These are phyloP conservation scores for Boleophthalmus pectinirostris DNA, from an alignment of 2,113 vertebrate species.

Conservation along the genomic window DNA sequence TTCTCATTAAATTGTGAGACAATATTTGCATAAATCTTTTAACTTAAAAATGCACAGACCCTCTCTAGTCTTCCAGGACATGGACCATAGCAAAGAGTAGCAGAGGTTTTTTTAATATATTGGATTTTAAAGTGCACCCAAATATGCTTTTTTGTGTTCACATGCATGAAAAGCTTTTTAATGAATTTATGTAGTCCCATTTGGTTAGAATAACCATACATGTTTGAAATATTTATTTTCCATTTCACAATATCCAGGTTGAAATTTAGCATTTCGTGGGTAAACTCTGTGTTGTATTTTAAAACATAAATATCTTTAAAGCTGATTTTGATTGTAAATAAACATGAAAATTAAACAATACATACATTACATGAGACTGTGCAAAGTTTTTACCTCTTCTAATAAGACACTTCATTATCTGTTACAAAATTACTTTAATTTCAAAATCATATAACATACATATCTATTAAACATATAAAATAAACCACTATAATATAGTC, in stretches of 20 bases:
- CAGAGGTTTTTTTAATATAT: no score
- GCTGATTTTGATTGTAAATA: conserved; percentile 77
- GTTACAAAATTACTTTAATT: conserved; percentile 82
- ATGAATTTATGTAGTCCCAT: neutral
- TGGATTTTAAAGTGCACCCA: neutral
- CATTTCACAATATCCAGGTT: conserved; percentile 69
- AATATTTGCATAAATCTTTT: no score
- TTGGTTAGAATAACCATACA: conserved; percentile 45
- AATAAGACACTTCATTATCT: conserved; percentile 82
- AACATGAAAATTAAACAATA: conserved; percentile 51
- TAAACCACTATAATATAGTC: conserved; percentile 73
- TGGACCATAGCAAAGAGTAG: neutral
- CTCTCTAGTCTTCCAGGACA: neutral
- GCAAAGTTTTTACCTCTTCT: conserved; percentile 66
- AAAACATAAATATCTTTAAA: conserved; percentile 76
- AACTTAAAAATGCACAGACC: no score
- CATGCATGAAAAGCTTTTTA: neutral
- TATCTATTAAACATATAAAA: conserved; percentile 79
- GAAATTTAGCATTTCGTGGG: conserved; percentile 62
- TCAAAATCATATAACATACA: conserved; percentile 77
- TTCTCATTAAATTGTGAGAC: neutral
- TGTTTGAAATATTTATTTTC: conserved; percentile 75
- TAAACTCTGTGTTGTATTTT: conserved; percentile 74
- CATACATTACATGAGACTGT: conserved; percentile 69
- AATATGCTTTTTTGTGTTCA: neutral